Evolutionary conservation across 1,140 invertebrate species (phyloP).

Genomic region (Hyposmocoma kahamanoa): DNA sequence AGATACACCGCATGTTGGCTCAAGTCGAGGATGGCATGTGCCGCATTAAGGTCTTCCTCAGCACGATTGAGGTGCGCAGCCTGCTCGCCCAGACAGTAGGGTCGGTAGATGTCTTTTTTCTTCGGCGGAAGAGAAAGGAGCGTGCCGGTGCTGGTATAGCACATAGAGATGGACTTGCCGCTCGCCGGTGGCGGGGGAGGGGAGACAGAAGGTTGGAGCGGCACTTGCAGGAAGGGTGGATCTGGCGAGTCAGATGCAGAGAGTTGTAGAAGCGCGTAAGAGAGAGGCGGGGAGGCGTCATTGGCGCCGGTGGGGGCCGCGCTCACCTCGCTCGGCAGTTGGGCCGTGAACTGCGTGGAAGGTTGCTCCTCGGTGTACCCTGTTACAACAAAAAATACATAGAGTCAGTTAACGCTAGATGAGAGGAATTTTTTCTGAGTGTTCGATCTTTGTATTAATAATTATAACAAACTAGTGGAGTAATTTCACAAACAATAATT

Average conservation of each 20-base stretch:
- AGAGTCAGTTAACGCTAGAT: too few species aligned
- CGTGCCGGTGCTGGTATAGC: slow-evolving; percentile 87
- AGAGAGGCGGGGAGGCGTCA: slow-evolving; percentile 66
- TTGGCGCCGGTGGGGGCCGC: slow-evolving; percentile 49
- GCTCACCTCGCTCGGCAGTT: slow-evolving; percentile 75
- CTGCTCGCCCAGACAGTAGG: slow-evolving; percentile 85
- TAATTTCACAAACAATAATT: too few species aligned
- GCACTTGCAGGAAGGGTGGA: slow-evolving; percentile 58
- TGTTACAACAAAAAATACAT: slow-evolving; percentile 34
- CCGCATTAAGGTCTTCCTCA: slow-evolving; percentile 87
- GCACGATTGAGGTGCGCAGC: slow-evolving; percentile 75
- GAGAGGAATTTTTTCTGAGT: too few species aligned
- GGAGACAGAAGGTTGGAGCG: slow-evolving; percentile 61
- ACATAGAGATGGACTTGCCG: slow-evolving; percentile 83
- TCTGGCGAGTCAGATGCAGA: slow-evolving; percentile 66
- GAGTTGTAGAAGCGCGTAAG: slow-evolving; percentile 81
- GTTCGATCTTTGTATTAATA: too few species aligned
- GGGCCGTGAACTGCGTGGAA: slow-evolving; percentile 77
- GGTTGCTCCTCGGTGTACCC: slow-evolving; percentile 77
- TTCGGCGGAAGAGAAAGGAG: slow-evolving; percentile 87
- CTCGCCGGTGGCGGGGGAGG: slow-evolving; percentile 71
- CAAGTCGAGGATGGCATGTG: slow-evolving; percentile 89
- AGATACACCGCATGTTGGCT: slow-evolving; percentile 87
- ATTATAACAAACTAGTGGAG: too few species aligned
- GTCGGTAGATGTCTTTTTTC: slow-evolving; percentile 91